phyloP scores from a whole-genome alignment of 2,113 vertebrate genomes.

The Tragelaphus imberbis region DNA sequence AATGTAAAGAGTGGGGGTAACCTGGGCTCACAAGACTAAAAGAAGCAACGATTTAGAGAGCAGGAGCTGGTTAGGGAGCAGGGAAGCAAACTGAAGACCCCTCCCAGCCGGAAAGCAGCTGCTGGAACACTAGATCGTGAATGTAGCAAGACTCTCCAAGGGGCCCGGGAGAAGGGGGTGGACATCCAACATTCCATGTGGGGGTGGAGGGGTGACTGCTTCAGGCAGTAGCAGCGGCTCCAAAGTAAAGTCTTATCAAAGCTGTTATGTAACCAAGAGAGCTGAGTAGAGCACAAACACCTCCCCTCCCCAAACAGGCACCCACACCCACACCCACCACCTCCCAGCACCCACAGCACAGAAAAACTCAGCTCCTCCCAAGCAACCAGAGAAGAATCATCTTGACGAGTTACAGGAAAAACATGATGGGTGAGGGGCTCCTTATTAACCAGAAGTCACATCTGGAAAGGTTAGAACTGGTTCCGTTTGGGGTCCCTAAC shows the following conservation, averaged over 20 bases:
- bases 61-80: slow-evolving; percentile 16
- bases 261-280: slow-evolving; percentile 73
- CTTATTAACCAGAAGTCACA: slow-evolving; percentile 25
- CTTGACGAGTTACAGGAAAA: slow-evolving; percentile 62
- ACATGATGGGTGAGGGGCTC: slow-evolving; percentile 53
- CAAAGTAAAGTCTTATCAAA: slow-evolving; percentile 75
- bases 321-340: slow-evolving; percentile 75
- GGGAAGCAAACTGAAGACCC: slow-evolving; percentile 8
- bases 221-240: slow-evolving; percentile 69
- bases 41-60: slow-evolving; percentile 34
- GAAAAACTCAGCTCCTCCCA: slow-evolving; percentile 64
- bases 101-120: slow-evolving; percentile 47
- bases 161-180: slow-evolving; percentile 61
- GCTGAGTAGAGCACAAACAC: slow-evolving; percentile 72
- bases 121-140: slow-evolving; percentile 26
- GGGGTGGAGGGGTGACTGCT: slow-evolving; percentile 70
- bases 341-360: slow-evolving; percentile 70
- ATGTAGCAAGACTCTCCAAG: slow-evolving; percentile 58
- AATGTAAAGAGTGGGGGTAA: neutral
- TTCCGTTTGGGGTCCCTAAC: neutral
- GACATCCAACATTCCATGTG: slow-evolving; percentile 56
- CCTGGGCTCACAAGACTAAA: slow-evolving; percentile 11
- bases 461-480: neutral
- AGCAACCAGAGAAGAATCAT: slow-evolving; percentile 58
- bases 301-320: slow-evolving; percentile 76